Percentiles rank a stretch among this genome's conserved stretches.
phyloP scores from a whole-genome alignment of 1,140 invertebrate genomes.

The Cotesia typhae region DNA sequence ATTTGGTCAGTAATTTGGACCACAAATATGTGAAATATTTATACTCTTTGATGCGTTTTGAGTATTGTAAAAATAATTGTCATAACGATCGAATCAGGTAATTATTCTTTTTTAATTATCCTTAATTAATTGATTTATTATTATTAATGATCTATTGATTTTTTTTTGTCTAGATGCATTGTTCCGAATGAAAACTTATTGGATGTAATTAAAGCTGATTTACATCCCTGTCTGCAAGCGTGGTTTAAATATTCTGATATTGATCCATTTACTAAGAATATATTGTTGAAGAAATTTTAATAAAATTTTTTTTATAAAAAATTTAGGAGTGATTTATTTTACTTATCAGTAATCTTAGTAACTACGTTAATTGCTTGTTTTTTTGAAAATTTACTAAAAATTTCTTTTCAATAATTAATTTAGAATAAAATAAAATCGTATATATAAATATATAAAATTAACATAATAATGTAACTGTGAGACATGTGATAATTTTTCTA shows the following conservation, averaged over 20 bases:
- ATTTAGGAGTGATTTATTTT: not conserved
- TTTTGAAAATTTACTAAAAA: too few species aligned
- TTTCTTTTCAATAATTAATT: too few species aligned
- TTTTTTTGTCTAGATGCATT: conserved; percentile 46
- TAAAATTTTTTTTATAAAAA: conserved; percentile 27
- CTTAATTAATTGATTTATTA: conserved; percentile 23
- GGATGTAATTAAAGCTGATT: conserved; percentile 40
- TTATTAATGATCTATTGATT: conserved; percentile 17
- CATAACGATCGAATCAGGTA: conserved; percentile 53
- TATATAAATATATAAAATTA: too few species aligned
- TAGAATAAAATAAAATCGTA: too few species aligned
- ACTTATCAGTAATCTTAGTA: not conserved
- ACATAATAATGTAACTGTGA: too few species aligned
- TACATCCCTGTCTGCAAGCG: conserved; percentile 53
- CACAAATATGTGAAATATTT: conserved; percentile 55
- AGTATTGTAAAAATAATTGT: conserved; percentile 51
- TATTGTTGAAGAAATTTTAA: conserved; percentile 49
- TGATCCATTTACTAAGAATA: conserved; percentile 46
- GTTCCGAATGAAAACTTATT: conserved; percentile 48
- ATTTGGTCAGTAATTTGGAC: conserved; percentile 44
- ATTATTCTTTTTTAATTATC: conserved; percentile 19
- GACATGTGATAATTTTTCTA: too few species aligned
- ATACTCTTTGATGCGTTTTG: conserved; percentile 50
- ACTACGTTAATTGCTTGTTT: too few species aligned
- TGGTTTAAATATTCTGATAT: conserved; percentile 54